Percentiles rank a stretch among this genome's conserved stretches.
These are phyloP conservation scores for Tupaia tana DNA, from an alignment of 2,113 vertebrate genomes.

Conservation along the genomic window DNA sequence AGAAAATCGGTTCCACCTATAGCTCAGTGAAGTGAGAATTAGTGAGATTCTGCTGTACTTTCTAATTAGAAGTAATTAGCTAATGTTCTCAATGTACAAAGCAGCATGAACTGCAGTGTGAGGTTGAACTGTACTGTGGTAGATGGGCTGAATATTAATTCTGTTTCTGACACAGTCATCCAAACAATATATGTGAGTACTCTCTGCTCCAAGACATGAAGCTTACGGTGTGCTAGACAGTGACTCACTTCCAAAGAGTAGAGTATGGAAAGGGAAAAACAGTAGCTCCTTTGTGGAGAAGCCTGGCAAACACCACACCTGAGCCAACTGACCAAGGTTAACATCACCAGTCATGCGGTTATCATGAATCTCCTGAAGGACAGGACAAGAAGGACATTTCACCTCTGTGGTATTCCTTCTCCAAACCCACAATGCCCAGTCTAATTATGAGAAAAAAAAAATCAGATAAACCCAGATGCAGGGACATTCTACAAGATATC, in stretches of 20 bases:
- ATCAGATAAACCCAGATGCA: background rate
- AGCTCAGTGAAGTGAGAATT: slow-evolving; percentile 59
- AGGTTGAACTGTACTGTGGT: background rate
- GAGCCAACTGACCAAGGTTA: background rate
- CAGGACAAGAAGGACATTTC: background rate
- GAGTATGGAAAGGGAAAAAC: background rate
- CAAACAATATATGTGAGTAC: background rate
- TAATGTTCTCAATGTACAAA: slow-evolving; percentile 46
- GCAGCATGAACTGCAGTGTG: background rate
- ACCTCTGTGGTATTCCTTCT: background rate
- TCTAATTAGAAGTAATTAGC: slow-evolving; percentile 75
- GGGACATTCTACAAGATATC: background rate
- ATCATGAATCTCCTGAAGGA: background rate
- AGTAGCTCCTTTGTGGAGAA: background rate
- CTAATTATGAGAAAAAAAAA: background rate
- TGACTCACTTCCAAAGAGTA: background rate
- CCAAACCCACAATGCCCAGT: background rate
- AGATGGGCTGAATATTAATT: slow-evolving; percentile 40
- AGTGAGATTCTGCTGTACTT: slow-evolving; percentile 42
- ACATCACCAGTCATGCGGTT: background rate
- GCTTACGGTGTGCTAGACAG: background rate
- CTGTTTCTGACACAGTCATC: background rate
- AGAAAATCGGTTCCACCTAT: slow-evolving; percentile 59
- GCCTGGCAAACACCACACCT: background rate
- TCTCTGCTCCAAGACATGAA: background rate